Evolutionary conservation across 2,113 vertebrate species (phyloP), one percentile per base, ranked within the genome.

Genomic region (Hystrix brachyura): DNA sequence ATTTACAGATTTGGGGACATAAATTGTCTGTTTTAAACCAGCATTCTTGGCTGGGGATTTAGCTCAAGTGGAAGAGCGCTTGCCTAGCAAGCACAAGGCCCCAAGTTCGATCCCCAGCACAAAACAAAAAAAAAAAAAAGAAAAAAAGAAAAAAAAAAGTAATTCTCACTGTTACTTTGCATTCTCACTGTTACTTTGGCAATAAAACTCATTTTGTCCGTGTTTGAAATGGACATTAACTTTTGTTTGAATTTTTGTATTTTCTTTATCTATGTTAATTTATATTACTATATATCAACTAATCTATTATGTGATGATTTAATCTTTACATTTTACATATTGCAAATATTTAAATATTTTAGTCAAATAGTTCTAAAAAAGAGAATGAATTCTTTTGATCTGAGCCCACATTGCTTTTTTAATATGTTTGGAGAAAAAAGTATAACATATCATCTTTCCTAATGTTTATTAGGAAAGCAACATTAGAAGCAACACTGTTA

Each of bases 11-110:
- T 98, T 79, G 6, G 1, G 95, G 62, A 87, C 46, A 91, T n/a
- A 46, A 97, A 34, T 88, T 84, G 34, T 79, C 43, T 80, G 25
- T 51, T 94, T 97, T 92, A 97, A 98, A 96, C 90, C 85, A 87
- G 14, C 0, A 1, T 98, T 55, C 67, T 93, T 38, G 38, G 38
- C 38, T 38, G 38, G 38, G 38, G 38, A 38, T 38, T 38, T 38
- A 38, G 38, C 38, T 38, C 38, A 38, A 38, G 38, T 38, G 38
- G 38, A 2, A 38, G 38, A 38, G 38, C 38, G n/a, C n/a, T n/a
- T n/a, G n/a, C n/a, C n/a, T n/a, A n/a, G n/a, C n/a, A n/a, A n/a
- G n/a, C n/a, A n/a, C n/a, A n/a, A n/a, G n/a, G n/a, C n/a, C n/a
- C n/a, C n/a, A n/a, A n/a, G n/a, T n/a, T n/a, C n/a, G n/a, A n/a